Evolutionary conservation across 2,888 invertebrate species (phyloP).

Genomic region (Mythimna vitellina): DNA sequence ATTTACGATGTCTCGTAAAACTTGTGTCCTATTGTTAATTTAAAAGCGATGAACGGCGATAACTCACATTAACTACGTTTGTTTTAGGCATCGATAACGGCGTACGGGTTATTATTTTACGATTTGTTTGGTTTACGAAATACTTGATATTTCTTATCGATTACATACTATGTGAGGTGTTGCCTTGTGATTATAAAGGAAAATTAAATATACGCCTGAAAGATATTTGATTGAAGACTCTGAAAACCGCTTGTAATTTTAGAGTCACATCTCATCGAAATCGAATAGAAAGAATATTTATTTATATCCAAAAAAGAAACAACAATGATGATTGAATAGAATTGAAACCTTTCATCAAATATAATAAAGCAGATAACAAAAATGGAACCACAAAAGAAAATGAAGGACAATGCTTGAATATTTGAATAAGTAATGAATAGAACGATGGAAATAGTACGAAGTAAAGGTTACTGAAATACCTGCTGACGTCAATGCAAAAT

Average conservation of each 20-base stretch:
- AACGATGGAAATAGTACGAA: slow-evolving; percentile 47
- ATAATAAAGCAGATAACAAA: slow-evolving; percentile 43
- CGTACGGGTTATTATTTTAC: slow-evolving; percentile 65
- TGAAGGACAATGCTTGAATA: slow-evolving; percentile 48
- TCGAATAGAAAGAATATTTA: slow-evolving; percentile 20
- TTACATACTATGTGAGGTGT: slow-evolving; percentile 48
- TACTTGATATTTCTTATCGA: slow-evolving; percentile 58
- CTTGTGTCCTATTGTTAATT: slow-evolving; percentile 82
- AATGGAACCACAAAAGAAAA: slow-evolving; percentile 50
- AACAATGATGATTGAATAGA: slow-evolving; percentile 25
- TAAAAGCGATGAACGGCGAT: slow-evolving; percentile 80
- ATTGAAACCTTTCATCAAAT: slow-evolving; percentile 37
- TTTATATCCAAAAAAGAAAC: slow-evolving; percentile 2
- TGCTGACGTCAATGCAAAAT: slow-evolving; percentile 47
- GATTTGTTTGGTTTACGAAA: slow-evolving; percentile 60
- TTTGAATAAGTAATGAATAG: slow-evolving; percentile 56
- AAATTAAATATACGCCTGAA: slow-evolving; percentile 38
- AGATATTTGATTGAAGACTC: neutral
- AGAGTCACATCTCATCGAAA: neutral
- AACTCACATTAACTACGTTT: slow-evolving; percentile 76
- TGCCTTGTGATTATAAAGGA: slow-evolving; percentile 37
- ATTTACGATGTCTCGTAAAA: slow-evolving; percentile 86
- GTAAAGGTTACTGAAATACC: slow-evolving; percentile 39
- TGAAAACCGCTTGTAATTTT: neutral
- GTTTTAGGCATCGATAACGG: slow-evolving; percentile 69